Evolutionary conservation across 2,797 vertebrate species (phyloP).

Genomic region (Pseudomugil tenellus): DNA sequence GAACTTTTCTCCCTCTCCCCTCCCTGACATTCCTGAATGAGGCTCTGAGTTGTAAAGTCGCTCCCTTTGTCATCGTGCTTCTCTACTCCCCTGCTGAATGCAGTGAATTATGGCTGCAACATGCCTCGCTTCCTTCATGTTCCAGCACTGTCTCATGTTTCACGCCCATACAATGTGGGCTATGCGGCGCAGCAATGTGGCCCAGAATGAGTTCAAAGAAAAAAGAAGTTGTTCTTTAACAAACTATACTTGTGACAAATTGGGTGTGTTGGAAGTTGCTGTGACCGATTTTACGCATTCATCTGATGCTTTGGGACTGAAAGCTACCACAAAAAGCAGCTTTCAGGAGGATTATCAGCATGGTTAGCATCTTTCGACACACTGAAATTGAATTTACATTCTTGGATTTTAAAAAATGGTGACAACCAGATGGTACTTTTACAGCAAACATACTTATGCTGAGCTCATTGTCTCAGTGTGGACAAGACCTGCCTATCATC

Average conservation of each 20-base stretch:
- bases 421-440: conserved; percentile 64
- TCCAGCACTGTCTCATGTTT: conserved; percentile 53
- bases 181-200: not conserved
- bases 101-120: conserved; percentile 63
- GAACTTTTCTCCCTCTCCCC: conserved; percentile 74
- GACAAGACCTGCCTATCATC: conserved; percentile 56
- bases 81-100: conserved; percentile 50
- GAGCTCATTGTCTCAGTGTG: conserved; percentile 39
- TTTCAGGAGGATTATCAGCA: conserved; percentile 47
- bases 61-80: conserved; percentile 69
- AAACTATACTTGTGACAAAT: conserved; percentile 38
- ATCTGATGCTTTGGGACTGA: conserved; percentile 31
- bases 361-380: conserved; percentile 40
- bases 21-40: conserved; percentile 78
- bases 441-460: conserved; percentile 35
- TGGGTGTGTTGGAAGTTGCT: conserved; percentile 24
- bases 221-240: conserved; percentile 21
- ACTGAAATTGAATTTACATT: conserved; percentile 35
- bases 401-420: conserved; percentile 29
- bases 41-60: conserved; percentile 74
- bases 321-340: conserved; percentile 37
- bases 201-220: conserved; percentile 36
- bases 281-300: conserved; percentile 22
- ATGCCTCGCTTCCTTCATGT: conserved; percentile 54
- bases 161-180: conserved; percentile 26